Evolutionary conservation across 2,888 invertebrate genomes (phyloP), one percentile per base, ranked within the genome.

Genomic region (Luperina nickerlii): DNA sequence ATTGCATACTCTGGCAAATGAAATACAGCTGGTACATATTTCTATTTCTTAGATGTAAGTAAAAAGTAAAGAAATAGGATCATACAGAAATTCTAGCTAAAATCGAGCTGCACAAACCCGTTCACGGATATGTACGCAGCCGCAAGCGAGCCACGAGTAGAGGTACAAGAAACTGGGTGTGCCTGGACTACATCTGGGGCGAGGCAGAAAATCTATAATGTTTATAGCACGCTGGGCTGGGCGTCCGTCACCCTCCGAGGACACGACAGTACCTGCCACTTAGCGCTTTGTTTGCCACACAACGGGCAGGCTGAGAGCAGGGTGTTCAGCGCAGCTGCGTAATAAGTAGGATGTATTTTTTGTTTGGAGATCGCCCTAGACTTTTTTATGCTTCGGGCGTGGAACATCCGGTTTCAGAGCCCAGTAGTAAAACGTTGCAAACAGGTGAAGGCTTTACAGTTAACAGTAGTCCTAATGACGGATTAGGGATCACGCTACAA

Each of bases 181-280:
- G 84, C 62, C 74, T 69, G 78, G 65, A 67, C 82, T 74, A 65
- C 68, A 78, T 78, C 67, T 86, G 68, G 68, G 54, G 76, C 71
- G 71, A 79, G 57, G 71, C 74, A 76, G 84, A 77, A 84, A 87
- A 79, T 86, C 79, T 73, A 75, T 79, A 83, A 65, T 83, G 75
- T 84, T 83, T 81, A 73, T 75, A 76, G 81, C 42, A 63, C 63
- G 38, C 69, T 66, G 48, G 69, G 81, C 67, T 71, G 11, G 70
- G 81, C 81, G 66, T 65, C 74, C 71, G 60, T 86, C 78, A 86
- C 82, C 74, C 78, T 76, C 57, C 54, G 68, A 78, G 42, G 83
- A 84, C 82, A 69, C 66, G 27, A 74, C 54, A 74, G 72, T 78
- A 75, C 72, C 74, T 83, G 65, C 84, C 83, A 83, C 78, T 86